Base-by-base conservation (phyloP, 2,113 vertebrate species). In the Panthera uncia region DNA sequence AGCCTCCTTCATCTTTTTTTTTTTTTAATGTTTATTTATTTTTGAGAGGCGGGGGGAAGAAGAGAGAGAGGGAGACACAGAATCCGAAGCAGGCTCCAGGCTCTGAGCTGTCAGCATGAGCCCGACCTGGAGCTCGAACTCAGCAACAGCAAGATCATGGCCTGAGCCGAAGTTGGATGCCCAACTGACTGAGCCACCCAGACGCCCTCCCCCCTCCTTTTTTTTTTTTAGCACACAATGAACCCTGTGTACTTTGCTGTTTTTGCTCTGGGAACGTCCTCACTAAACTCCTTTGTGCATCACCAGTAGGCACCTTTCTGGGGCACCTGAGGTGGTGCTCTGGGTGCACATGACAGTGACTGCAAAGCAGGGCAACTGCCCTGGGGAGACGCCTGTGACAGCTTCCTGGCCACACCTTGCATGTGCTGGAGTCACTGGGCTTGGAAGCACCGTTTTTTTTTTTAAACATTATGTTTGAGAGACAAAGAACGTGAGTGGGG, bases 361-460 rank as follows among this genome's bases (percentile, higher is more conserved):
- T 19, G 21, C 16, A 57, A 25, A 57, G 27, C 7, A 31, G 12
- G 4, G 23, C 48, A 33, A 5, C 21, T 45, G 29, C 14, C 57
- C 7, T 7, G 19, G 36, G 10, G 12, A 74, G 88, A 38, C 0
- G 0, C 5, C 0, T 2, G 2, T n/a, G 48, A 27, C 1, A 1
- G 36, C 76, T 69, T 61, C 69, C 31, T n/a, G 5, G 19, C 57
- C 27, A 14, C 2, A 9, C 38, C 8, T n/a, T 15, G 25, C 33
- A 16, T 1, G 0, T 25, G 16, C 33, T n/a, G 4, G 18, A 38
- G 45, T 23, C 7, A 2, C 33, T 1, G 13, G 48, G 12, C 25
- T n/a, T 1, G 7, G n/a, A 38, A 65, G 78, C 50, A 1, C n/a
- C 6, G 0, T 25, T 61, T 84, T 61, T 84, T 55, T 55, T 55